Conservation (phyloP, 2,113 vertebrate genomes). For the Notarius quadriscutis region DNA sequence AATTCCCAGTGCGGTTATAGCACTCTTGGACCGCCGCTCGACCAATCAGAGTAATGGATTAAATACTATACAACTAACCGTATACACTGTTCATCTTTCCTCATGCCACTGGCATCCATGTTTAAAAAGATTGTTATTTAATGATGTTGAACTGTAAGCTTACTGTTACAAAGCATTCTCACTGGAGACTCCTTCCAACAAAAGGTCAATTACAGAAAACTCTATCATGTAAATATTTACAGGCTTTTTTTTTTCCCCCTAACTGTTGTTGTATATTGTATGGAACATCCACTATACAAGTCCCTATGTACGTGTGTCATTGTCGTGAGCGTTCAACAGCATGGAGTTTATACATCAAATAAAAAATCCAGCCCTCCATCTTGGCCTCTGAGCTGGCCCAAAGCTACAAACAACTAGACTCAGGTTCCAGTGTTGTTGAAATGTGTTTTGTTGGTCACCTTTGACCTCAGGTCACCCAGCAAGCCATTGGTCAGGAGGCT, state of each 20-base stretch:
- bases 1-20: no score
- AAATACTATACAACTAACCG: no score
- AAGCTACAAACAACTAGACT: not conserved
- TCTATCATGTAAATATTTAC: not conserved
- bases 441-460: not conserved
- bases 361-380: not conserved
- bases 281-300: not conserved
- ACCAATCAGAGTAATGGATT: no score
- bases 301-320: not conserved
- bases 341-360: no score
- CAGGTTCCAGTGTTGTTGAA: not conserved
- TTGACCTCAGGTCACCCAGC: conserved; percentile 84
- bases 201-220: no score
- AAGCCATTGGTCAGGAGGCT: conserved; percentile 90
- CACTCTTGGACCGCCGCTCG: no score
- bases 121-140: no score
- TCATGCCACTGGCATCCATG: no score
- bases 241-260: not conserved
- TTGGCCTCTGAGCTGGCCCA: no score
- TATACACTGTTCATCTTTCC: no score
- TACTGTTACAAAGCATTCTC: not conserved
- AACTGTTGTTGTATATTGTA: not conserved
- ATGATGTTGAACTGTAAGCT: no score
- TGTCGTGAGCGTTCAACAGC: not conserved
- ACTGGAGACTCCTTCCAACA: not conserved